Evolutionary conservation across 2,888 invertebrate species (phyloP).

Genomic region (Pyrgus malvae): DNA sequence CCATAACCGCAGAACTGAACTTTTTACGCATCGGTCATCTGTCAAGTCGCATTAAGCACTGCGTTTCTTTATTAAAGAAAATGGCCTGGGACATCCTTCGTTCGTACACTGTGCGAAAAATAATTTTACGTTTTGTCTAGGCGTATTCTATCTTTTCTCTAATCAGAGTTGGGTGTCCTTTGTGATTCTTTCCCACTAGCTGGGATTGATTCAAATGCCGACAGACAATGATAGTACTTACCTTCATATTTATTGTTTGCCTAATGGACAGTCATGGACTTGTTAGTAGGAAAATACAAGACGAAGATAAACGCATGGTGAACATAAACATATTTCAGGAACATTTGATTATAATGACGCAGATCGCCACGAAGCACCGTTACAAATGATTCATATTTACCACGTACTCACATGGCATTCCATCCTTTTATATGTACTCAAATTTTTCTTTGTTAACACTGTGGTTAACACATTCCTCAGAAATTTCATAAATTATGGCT

Average conservation of each 20-base stretch:
- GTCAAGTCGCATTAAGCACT: conserved; percentile 22
- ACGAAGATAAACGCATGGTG: too few species aligned
- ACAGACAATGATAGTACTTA: too few species aligned
- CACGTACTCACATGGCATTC: conserved; percentile 1
- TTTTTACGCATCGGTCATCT: conserved; percentile 19
- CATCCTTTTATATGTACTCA: neutral
- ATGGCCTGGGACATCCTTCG: conserved; percentile 12
- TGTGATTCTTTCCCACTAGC: too few species aligned
- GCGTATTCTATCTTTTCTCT: too few species aligned
- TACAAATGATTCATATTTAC: conserved; percentile 21
- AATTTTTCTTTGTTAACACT: conserved; percentile 10
- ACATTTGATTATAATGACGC: conserved; percentile 11
- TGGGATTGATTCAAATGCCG: too few species aligned
- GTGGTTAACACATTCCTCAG: neutral
- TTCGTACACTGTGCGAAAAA: neutral
- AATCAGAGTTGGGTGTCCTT: too few species aligned
- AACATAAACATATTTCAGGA: neutral
- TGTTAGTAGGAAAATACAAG: too few species aligned
- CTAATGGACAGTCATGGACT: too few species aligned
- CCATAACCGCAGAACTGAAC: neutral
- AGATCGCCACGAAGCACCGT: conserved; percentile 10
- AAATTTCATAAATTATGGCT: neutral
- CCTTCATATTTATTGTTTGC: too few species aligned
- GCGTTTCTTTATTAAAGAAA: conserved; percentile 23
- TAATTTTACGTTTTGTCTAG: conserved; percentile 10